Base-by-base conservation (phyloP, 2,888 invertebrate species). In the Mimumesa dahlbomi region DNA sequence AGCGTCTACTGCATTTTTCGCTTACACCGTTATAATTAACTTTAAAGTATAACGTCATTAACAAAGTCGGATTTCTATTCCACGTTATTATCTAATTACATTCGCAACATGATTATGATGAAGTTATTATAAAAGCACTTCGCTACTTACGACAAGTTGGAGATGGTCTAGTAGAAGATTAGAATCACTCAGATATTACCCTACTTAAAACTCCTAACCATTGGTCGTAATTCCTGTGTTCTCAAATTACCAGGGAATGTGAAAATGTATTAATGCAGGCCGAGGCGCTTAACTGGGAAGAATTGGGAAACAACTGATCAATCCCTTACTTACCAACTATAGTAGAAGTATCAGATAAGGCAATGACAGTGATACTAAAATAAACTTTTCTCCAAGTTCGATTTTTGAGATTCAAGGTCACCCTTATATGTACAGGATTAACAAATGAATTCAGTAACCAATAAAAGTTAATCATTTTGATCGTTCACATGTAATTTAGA, bases 121-220 rank as follows among this genome's bases (percentile, higher is more conserved):
- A 75, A 78, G 58, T 72, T 75, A n/a, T 50, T 42, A 59, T 50
- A 52, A 65, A 59, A 40, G 59, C 43, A 14, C 21, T 18, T 29
- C 54, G 25, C 54, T 50, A 54, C 21, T 54, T 14, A 29, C 18
- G 9, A 19, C 21, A 43, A 62, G 22, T 57, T 42, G 22, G 34
- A 13, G 31, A 38, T 42, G 31, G 31, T 31, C n/a, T 49, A 21
- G 36, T 13, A n/a, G n/a, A n/a, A n/a, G 16, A 18, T 36, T 53
- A 42, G 62, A 67, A 68, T 61, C 59, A 34, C 56, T 65, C 40
- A 53, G 69, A 53, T 73, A 76, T 77, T 76, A 77, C 65, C 77
- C 65, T 54, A 77, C 45, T 69, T 76, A 62, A 73, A 73, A 69
- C 49, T 68, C 38, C 34, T 29, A 45, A 73, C 64, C 46, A 19